Evolutionary conservation across 1,140 invertebrate genomes (phyloP).

Genomic region (Stenopsyche tienmushanensis): DNA sequence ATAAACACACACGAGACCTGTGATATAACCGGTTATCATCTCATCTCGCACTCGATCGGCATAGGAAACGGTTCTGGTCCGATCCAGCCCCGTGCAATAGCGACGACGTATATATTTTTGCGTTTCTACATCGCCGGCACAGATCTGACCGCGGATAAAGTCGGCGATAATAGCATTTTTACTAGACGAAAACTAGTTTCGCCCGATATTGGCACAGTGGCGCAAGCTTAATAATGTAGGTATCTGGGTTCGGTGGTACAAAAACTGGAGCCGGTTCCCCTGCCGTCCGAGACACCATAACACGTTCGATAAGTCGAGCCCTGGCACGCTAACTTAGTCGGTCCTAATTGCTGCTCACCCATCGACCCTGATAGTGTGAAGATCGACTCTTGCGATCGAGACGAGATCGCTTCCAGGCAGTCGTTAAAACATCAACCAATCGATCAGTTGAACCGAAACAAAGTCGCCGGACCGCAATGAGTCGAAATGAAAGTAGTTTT

Average conservation of each 20-base stretch:
- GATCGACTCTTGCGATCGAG: no score
- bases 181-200: slow-evolving; percentile 24
- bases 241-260: slow-evolving; percentile 29
- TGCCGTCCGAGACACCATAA: background rate
- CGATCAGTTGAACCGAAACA: no score
- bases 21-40: no score
- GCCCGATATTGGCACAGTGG: slow-evolving; percentile 31
- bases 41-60: no score
- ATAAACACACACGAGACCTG: no score
- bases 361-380: slow-evolving; percentile 31
- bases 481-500: no score
- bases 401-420: no score
- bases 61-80: no score
- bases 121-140: background rate
- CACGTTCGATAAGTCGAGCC: background rate
- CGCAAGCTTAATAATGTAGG: slow-evolving; percentile 14
- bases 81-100: background rate
- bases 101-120: background rate
- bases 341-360: slow-evolving; percentile 15
- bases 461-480: no score
- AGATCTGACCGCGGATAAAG: background rate
- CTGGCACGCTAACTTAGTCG: slow-evolving; percentile 19
- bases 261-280: slow-evolving; percentile 30
- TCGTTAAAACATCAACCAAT: no score
- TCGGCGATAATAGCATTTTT: slow-evolving; percentile 13